These are phyloP conservation scores for Octopus bimaculoides DNA, from an alignment of 1,140 invertebrate genomes.

Conservation along the genomic window DNA sequence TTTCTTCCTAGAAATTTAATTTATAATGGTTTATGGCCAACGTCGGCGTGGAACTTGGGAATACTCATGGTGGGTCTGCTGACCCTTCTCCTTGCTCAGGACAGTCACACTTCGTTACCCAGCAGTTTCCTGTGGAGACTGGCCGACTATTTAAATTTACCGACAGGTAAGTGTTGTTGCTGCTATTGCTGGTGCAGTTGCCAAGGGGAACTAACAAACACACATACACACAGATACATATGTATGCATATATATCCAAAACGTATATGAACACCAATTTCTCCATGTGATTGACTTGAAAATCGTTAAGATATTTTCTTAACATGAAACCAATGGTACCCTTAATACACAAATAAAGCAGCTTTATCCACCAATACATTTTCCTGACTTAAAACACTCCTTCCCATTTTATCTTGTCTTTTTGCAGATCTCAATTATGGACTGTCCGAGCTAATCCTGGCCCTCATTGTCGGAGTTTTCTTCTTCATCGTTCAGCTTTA, in stretches of 20 bases:
- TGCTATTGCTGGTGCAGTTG: too few species aligned
- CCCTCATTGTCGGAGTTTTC: constrained; percentile 24
- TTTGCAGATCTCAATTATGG: constrained; percentile 23
- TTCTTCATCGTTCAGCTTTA: constrained; percentile 57
- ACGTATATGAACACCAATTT: too few species aligned
- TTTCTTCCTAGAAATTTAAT: constrained; percentile 56
- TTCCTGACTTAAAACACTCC: not conserved
- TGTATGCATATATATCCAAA: too few species aligned
- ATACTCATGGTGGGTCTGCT: constrained; percentile 43
- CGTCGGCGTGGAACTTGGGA: constrained; percentile 58
- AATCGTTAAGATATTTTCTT: too few species aligned
- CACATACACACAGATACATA: too few species aligned
- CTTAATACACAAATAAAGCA: too few species aligned
- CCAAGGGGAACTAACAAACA: too few species aligned
- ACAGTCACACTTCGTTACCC: not conserved
- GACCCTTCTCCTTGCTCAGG: constrained; percentile 8
- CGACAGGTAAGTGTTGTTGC: constrained; percentile 26
- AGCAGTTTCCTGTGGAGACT: constrained; percentile 36
- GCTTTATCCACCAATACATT: too few species aligned
- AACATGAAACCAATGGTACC: too few species aligned
- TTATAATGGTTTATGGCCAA: constrained; percentile 60
- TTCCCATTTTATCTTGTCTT: not conserved
- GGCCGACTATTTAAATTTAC: constrained; percentile 30
- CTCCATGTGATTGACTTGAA: too few species aligned
- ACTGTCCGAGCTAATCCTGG: constrained; percentile 19